Evolutionary conservation across 2,113 vertebrate species (phyloP).

Genomic region (Pachypanchax playfairii): DNA sequence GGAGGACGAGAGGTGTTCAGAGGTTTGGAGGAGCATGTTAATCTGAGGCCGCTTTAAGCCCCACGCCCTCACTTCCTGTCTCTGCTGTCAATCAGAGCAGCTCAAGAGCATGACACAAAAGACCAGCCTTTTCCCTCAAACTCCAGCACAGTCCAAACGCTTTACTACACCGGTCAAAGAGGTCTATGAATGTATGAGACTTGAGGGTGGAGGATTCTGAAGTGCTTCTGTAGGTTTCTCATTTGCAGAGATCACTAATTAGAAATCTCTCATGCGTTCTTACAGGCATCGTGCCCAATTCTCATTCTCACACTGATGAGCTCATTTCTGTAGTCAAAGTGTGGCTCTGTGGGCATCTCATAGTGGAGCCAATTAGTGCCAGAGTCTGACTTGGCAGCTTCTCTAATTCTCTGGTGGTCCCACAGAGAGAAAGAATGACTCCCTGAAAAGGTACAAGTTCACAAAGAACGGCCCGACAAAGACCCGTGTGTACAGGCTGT

Average conservation of each 20-base stretch:
- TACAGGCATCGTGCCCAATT: conserved; percentile 51
- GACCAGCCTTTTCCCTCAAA: conserved; percentile 6
- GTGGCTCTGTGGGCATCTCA: conserved; percentile 63
- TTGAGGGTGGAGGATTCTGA: conserved; percentile 34
- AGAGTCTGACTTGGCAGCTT: conserved; percentile 67
- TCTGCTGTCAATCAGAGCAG: conserved; percentile 66
- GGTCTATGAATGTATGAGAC: conserved; percentile 10
- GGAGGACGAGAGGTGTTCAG: conserved; percentile 55
- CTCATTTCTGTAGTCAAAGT: conserved; percentile 66
- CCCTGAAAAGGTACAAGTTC: conserved; percentile 73
- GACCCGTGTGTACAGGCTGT: conserved; percentile 61
- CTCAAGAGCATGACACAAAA: conserved; percentile 64
- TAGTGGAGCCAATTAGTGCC: conserved; percentile 73
- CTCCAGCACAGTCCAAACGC: conserved; percentile 43
- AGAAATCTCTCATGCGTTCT: conserved; percentile 54
- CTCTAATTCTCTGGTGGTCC: conserved; percentile 74
- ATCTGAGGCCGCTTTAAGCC: conserved; percentile 62
- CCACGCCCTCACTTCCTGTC: conserved; percentile 69
- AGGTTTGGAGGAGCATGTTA: conserved; percentile 66
- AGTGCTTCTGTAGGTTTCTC: conserved; percentile 47
- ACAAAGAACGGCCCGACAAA: conserved; percentile 71
- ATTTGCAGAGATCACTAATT: conserved; percentile 67
- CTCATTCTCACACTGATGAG: conserved; percentile 59
- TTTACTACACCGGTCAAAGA: conserved; percentile 27
- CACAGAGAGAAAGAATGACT: conserved; percentile 68